These are phyloP conservation scores for Holocentrus rufus DNA, from an alignment of 2,797 vertebrate species.

Conservation along the genomic window DNA sequence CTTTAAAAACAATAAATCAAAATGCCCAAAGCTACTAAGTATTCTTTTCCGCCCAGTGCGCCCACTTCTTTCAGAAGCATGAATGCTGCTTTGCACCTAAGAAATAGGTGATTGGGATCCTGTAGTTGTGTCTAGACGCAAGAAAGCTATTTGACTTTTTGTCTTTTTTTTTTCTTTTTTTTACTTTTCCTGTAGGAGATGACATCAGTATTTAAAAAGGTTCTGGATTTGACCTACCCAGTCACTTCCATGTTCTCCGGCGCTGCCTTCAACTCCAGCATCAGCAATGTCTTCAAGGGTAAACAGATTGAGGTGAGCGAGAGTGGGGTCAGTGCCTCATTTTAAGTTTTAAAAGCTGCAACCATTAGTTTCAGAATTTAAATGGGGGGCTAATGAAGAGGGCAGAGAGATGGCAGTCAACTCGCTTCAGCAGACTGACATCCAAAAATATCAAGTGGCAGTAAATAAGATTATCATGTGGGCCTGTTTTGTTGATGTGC, in stretches of 20 bases:
- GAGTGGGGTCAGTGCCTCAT: neutral
- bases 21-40: too few species aligned
- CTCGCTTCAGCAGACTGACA: neutral
- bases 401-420: neutral
- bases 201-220: constrained; percentile 89
- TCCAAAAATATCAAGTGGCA: neutral
- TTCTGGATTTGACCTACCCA: constrained; percentile 94
- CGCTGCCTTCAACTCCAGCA: constrained; percentile 89
- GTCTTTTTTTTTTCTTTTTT: too few species aligned
- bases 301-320: constrained; percentile 92
- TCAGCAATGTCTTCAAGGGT: constrained; percentile 89
- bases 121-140: neutral
- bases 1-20: too few species aligned
- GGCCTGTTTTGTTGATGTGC: constrained; percentile 5
- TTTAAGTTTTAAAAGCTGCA: neutral
- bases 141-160: neutral
- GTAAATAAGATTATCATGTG: neutral
- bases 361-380: neutral
- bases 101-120: neutral
- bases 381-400: neutral
- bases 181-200: constrained; percentile 82
- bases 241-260: constrained; percentile 97
- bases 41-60: too few species aligned
- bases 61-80: neutral
- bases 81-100: neutral